Conservation (phyloP, 2,113 vertebrate genomes). For the Psilopogon haemacephalus region DNA sequence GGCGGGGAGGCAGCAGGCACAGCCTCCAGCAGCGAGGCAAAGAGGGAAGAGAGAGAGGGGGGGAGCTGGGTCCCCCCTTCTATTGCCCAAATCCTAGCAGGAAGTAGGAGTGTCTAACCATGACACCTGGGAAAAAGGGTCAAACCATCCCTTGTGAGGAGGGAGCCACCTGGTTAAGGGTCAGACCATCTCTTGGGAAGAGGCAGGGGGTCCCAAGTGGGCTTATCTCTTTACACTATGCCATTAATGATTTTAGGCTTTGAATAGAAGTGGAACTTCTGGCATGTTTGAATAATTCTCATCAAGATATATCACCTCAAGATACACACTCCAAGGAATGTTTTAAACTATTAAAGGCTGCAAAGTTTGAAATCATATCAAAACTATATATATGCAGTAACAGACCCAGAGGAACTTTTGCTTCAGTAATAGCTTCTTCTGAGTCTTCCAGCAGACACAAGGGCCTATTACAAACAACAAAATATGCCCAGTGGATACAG, state of each 20-base stretch:
- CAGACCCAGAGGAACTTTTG: slow-evolving; percentile 16
- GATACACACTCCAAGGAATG: background rate
- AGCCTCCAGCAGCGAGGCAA: no score
- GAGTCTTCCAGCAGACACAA: background rate
- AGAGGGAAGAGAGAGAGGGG: no score
- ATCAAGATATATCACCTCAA: background rate
- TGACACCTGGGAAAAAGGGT: no score
- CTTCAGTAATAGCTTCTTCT: slow-evolving; percentile 6
- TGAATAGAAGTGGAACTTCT: background rate
- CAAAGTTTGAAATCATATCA: background rate
- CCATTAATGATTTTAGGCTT: background rate
- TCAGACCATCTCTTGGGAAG: no score
- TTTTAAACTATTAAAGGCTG: background rate
- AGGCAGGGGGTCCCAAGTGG: no score
- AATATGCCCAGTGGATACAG: background rate
- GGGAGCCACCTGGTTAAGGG: no score
- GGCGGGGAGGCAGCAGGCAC: no score
- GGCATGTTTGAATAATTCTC: background rate
- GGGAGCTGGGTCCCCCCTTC: no score
- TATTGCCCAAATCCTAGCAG: no score
- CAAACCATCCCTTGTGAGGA: no score
- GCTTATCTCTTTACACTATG: no score
- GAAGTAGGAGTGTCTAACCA: no score
- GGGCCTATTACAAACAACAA: background rate
- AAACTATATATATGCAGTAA: background rate